Conservation (phyloP, 2,888 invertebrate species). For the Sarcophaga caerulescens region DNA sequence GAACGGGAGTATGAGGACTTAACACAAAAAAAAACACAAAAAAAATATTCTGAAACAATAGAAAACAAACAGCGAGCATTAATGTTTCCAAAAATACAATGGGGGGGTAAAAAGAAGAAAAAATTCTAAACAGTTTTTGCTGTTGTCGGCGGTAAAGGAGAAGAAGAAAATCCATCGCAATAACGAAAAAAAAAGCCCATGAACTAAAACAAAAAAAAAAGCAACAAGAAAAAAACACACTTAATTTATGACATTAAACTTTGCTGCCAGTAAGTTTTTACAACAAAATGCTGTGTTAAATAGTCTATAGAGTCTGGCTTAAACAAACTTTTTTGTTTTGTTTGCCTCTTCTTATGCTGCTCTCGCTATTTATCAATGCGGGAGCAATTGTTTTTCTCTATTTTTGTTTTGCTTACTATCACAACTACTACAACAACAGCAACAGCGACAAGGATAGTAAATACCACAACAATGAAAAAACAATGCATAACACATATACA, state of each 20-base stretch:
- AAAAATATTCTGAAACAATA: constrained; percentile 28
- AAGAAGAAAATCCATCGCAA: constrained; percentile 19
- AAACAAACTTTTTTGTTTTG: constrained; percentile 4
- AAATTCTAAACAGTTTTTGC: constrained; percentile 55
- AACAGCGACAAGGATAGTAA: constrained; percentile 20
- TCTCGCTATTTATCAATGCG: constrained; percentile 44
- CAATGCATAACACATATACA: not conserved
- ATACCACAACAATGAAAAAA: not conserved
- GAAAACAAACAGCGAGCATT: constrained; percentile 53
- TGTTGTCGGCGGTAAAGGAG: constrained; percentile 32
- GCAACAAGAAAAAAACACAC: constrained; percentile 40
- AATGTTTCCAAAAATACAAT: constrained; percentile 32
- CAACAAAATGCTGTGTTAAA: constrained; percentile 58
- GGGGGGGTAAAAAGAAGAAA: constrained; percentile 1
- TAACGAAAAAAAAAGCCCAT: not conserved
- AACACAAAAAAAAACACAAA: constrained; percentile 13
- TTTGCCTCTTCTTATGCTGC: constrained; percentile 10
- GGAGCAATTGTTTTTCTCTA: constrained; percentile 39
- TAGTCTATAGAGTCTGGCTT: constrained; percentile 60
- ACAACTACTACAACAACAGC: constrained; percentile 38
- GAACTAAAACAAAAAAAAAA: not conserved
- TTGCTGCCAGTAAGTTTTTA: constrained; percentile 63
- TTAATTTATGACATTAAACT: constrained; percentile 67
- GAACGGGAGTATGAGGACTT: constrained; percentile 33
- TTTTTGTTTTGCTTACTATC: constrained; percentile 16